Percentiles rank a stretch among this genome's conserved stretches.
Evolutionary conservation across 2,113 vertebrate genomes (phyloP).

Genomic region (Nettapus auritus): DNA sequence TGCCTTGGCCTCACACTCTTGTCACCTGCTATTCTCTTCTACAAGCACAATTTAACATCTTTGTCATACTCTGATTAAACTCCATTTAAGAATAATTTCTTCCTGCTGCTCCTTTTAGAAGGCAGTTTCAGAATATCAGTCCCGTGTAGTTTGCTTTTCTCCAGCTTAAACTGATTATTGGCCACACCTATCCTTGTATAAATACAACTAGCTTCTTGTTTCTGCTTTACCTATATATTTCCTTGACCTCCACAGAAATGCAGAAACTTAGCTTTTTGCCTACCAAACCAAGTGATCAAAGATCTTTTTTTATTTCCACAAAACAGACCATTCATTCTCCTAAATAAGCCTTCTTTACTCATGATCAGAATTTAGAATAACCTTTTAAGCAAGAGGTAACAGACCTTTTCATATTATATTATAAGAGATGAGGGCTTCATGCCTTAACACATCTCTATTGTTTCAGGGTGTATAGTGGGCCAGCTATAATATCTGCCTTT

Average conservation of each 20-base stretch:
- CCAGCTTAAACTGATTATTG: background rate
- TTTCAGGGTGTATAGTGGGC: background rate
- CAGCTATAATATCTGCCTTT: background rate
- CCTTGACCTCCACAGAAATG: background rate
- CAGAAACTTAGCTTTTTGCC: background rate
- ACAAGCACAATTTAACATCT: background rate
- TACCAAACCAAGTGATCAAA: background rate
- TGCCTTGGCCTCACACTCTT: background rate
- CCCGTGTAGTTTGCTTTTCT: background rate
- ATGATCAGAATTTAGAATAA: background rate
- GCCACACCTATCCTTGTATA: background rate
- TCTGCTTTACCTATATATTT: background rate
- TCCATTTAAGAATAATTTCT: background rate
- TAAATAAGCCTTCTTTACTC: background rate
- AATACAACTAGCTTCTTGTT: background rate
- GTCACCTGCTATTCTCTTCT: background rate
- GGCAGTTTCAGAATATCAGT: background rate
- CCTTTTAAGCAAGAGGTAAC: background rate
- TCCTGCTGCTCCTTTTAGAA: background rate
- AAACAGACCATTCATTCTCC: background rate
- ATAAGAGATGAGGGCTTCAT: background rate
- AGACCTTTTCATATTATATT: background rate
- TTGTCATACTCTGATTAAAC: background rate
- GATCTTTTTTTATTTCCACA: background rate
- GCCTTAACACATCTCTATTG: fast-evolving